These are phyloP conservation scores for Syngnathus scovelli DNA, from an alignment of 2,113 vertebrate species.

Conservation along the genomic window DNA sequence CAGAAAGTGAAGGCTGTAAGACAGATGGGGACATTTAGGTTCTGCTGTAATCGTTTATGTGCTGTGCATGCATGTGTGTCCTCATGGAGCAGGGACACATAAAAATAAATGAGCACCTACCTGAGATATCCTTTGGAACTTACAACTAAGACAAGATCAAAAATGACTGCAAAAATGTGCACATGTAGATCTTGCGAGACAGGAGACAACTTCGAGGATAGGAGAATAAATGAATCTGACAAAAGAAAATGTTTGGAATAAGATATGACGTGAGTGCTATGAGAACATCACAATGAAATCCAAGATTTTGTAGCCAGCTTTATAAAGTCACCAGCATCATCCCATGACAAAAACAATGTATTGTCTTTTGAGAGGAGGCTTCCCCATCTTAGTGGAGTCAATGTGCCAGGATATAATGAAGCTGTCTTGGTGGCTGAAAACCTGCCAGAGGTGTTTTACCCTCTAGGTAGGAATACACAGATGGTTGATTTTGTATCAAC, in stretches of 20 bases:
- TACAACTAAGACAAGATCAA: not conserved
- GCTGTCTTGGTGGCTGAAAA: not conserved
- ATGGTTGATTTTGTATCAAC: slow-evolving; percentile 1
- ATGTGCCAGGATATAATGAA: not conserved
- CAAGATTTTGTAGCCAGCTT: not conserved
- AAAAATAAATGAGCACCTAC: not conserved
- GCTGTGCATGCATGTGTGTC: not conserved
- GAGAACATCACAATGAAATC: not conserved
- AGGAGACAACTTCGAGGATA: not conserved
- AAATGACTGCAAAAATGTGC: slow-evolving; percentile 1
- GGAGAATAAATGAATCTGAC: not conserved
- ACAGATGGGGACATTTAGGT: not conserved
- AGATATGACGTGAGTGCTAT: not conserved
- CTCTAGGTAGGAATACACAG: not conserved
- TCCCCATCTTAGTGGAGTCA: not conserved
- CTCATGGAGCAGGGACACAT: not conserved
- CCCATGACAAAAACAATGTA: not conserved
- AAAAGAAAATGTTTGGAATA: not conserved
- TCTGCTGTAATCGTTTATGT: not conserved
- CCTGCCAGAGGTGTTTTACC: not conserved
- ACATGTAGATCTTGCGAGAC: slow-evolving; percentile 1
- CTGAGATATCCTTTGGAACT: slow-evolving; percentile 14
- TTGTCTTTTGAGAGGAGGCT: not conserved
- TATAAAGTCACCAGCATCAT: not conserved
- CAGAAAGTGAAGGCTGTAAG: not conserved